Evolutionary conservation across 2,888 invertebrate genomes (phyloP).

Genomic region (Xanthorhoe spadicearia): DNA sequence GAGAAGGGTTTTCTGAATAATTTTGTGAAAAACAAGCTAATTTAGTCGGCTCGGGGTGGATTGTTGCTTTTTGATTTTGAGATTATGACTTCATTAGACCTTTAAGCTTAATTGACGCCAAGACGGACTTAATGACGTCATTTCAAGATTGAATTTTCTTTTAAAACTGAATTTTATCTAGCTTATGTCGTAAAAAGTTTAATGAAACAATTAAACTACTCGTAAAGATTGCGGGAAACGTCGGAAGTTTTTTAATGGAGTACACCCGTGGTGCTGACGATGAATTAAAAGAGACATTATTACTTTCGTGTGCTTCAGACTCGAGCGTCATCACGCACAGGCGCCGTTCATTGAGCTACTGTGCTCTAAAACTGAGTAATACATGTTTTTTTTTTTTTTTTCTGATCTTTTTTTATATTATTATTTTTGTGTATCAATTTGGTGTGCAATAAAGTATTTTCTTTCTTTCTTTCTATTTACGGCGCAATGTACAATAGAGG

Average conservation of each 20-base stretch:
- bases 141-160: not conserved
- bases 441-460: too few relatives aligned
- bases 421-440: too few relatives aligned
- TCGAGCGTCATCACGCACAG: not conserved
- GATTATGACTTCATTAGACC: not conserved
- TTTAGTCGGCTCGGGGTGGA: slow-evolving; percentile 7
- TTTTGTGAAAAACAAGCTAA: slow-evolving; percentile 23
- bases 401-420: too few relatives aligned
- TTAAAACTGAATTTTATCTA: not conserved
- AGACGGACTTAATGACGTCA: not conserved
- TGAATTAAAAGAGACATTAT: not conserved
- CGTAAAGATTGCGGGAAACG: too few relatives aligned
- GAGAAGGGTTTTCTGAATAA: slow-evolving; percentile 25
- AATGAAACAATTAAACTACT: too few relatives aligned
- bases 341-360: slow-evolving; percentile 1
- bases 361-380: slow-evolving; percentile 20
- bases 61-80: slow-evolving; percentile 10
- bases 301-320: not conserved
- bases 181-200: too few relatives aligned
- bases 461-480: too few relatives aligned
- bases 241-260: not conserved
- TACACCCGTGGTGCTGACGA: not conserved
- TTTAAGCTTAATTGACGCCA: not conserved
- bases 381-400: too few relatives aligned
- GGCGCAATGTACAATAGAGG: slow-evolving; percentile 35